Base-by-base conservation (phyloP, 2,888 invertebrate species). In the Podabrus alpinus region DNA sequence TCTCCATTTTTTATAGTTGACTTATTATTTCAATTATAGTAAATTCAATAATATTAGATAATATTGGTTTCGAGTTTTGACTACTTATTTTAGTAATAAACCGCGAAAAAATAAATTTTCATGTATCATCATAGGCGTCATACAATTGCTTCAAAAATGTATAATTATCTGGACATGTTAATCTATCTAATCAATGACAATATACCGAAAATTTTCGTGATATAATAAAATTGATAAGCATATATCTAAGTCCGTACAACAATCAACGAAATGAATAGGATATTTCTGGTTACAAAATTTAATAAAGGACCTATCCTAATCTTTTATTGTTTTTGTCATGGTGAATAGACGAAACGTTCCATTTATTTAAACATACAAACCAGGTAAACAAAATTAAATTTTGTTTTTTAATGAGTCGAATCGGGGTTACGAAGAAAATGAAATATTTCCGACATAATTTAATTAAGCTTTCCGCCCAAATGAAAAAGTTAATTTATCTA, bases 401-500 rank as follows among this genome's bases (percentile, higher is more conserved):
- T 24, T 21, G 21, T 29, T 45, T 45, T 13, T 45, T 45, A 3
- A n/a, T 7, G 45, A n/a, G n/a, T 45, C 0, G 7, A 7, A 45
- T n/a, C 2, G n/a, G n/a, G 45, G 45, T 45, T 45, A 45, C n/a
- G n/a, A 45, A 45, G 13, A 24, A 45, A 9, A 45, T 45, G 7
- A n/a, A 45, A 45, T n/a, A 45, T 45, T 29, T 45, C 7, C 7
- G 2, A 5, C n/a, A n/a, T 45, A n/a, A 45, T 45, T 45, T n/a
- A 45, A 45, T 45, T 45, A 45, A 45, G 45, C 45, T n/a, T n/a
- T 24, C n/a, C 13, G n/a, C 16, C 61, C 16, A 61, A 61, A 64
- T 19, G 13, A 64, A 64, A 64, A 64, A 21, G 45, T 68, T 45
- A 29, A 68, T 66, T 17, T 71, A 67, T 66, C 71, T 67, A 66